phyloP scores from a whole-genome alignment of 2,113 vertebrate species.

The Pseudopodoces humilis region DNA sequence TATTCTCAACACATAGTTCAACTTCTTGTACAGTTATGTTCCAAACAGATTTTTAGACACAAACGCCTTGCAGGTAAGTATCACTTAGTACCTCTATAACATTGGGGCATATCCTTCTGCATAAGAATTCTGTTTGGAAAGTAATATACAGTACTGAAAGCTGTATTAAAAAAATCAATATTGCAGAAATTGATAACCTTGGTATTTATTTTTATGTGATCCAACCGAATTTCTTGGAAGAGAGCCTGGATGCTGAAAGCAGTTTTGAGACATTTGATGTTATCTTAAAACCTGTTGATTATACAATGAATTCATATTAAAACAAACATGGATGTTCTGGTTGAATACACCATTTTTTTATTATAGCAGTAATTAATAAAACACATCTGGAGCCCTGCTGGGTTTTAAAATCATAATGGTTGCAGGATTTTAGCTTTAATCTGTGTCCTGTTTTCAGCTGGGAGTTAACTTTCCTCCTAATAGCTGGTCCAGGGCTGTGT shows the following conservation, averaged over 20 bases:
- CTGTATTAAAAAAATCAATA: not conserved
- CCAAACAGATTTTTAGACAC: not conserved
- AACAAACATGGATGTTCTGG: not conserved
- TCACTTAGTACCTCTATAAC: not conserved
- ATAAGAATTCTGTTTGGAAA: not conserved
- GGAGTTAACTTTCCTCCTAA: not conserved
- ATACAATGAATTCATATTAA: not conserved
- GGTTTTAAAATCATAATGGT: not conserved
- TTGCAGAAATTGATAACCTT: not conserved
- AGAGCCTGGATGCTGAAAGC: not conserved
- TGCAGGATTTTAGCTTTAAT: slow-evolving; percentile 7
- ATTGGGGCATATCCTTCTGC: not conserved
- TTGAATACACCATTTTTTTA: not conserved
- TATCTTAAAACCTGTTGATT: not conserved
- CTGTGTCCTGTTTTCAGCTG: not conserved
- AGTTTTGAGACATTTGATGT: not conserved
- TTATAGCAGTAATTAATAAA: not conserved
- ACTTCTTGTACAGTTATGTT: not conserved
- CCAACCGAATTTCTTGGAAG: not conserved
- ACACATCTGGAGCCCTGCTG: not conserved
- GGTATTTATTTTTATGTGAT: not conserved
- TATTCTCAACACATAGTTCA: not conserved
- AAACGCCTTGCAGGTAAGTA: not conserved
- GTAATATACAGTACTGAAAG: not conserved
- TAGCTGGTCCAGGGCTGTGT: not conserved